Base-by-base conservation (phyloP, 2,113 vertebrate genomes). In the Myiopsitta monachus region DNA sequence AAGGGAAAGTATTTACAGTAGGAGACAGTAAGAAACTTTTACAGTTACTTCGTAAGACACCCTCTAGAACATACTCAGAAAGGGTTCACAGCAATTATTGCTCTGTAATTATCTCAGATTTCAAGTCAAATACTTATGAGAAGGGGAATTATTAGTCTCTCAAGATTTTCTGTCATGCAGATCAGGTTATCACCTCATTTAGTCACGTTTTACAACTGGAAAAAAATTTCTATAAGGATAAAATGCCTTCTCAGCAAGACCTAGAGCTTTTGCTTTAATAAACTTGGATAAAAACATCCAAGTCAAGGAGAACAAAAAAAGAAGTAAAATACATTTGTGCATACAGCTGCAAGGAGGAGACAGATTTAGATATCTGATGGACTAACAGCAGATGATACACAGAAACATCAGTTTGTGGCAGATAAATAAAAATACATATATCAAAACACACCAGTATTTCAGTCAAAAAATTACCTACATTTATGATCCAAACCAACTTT, bases 261-360 rank as follows among this genome's bases (percentile, higher is more conserved):
- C 39, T 38, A 69, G 10, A 83, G 31, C 6, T 85, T 73, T 44
- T 73, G 11, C 31, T 92, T 73, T 36, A 46, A 80, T 62, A 80
- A 55, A 77, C 13, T 17, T 62, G 18, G 16, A n/a, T 75, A 61
- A 75, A 87, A 89, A 26, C 7, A 59, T 54, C 7, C 28, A 83
- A 54, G 26, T 70, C 31, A 69, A 80, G 41, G 26, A 77, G 21
- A 62, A 61, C 4, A 30, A 89, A 82, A 52, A 81, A 47, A 36
- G 4, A 57, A 82, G 36, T 63, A 87, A 88, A 87, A 49, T 26
- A 52, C 1, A 0, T 23, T 74, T 75, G 43, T 24, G 21, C 67
- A 51, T 61, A n/a, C 0, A 4, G 36, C 72, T 0, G 0, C 47
- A 14, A 92, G 10, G 9, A 11, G 10, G 12, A 88, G 52, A 91